A percentile compares a stretch with the other conserved stretches of the same genome.
Evolutionary conservation across 2,888 invertebrate species (phyloP).

Genomic region (Sphaerophoria taeniata): DNA sequence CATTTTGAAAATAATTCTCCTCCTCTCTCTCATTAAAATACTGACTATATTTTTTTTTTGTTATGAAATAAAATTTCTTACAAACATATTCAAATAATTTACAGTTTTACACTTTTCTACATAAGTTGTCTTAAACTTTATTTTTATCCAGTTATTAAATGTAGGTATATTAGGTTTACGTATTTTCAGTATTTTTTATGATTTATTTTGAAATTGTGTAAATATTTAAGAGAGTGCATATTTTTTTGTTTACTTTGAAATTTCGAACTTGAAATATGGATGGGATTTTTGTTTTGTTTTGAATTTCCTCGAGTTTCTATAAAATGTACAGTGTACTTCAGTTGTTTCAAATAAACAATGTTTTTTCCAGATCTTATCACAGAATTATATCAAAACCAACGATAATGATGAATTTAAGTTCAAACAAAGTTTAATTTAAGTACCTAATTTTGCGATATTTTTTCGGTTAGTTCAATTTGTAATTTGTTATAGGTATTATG

Average conservation of each 20-base stretch:
- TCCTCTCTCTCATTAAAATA: constrained; percentile 4
- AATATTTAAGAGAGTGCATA: constrained; percentile 58
- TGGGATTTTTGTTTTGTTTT: constrained; percentile 59
- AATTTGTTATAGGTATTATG: neutral
- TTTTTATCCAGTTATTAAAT: constrained; percentile 30
- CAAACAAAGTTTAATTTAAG: constrained; percentile 39
- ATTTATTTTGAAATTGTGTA: constrained; percentile 52
- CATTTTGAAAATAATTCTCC: constrained; percentile 48
- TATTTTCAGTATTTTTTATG: constrained; percentile 56
- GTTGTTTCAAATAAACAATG: constrained; percentile 46
- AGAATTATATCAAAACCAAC: constrained; percentile 72
- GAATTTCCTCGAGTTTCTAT: constrained; percentile 12
- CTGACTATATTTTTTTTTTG: constrained; percentile 17
- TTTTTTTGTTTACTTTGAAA: constrained; percentile 48
- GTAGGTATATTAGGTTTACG: constrained; percentile 67
- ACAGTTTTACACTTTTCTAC: constrained; percentile 11
- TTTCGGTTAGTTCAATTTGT: neutral
- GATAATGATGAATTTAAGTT: constrained; percentile 54
- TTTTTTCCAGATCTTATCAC: constrained; percentile 71
- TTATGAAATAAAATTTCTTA: constrained; percentile 20
- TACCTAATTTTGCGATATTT: neutral
- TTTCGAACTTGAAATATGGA: constrained; percentile 68
- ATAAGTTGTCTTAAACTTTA: constrained; percentile 19
- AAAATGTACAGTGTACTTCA: constrained; percentile 2
- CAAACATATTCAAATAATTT: constrained; percentile 23